Evolutionary conservation across 2,888 invertebrate genomes (phyloP).

Genomic region (Agrotis puta): DNA sequence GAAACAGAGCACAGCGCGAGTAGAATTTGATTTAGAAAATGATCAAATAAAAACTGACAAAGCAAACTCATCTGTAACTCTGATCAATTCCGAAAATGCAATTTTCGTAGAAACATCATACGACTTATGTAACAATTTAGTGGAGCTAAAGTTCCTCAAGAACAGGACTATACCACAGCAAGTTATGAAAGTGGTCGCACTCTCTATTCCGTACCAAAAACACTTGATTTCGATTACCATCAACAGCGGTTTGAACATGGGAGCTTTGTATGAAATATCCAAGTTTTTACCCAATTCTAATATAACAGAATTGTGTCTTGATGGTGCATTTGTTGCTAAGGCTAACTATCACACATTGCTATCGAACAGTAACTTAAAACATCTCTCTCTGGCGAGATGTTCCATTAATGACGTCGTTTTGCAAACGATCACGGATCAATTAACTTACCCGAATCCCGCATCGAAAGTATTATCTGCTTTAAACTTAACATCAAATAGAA

Average conservation of each 20-base stretch:
- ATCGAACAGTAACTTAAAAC: conserved; percentile 63
- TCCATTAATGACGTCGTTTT: conserved; percentile 73
- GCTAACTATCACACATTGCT: conserved; percentile 76
- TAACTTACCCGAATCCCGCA: conserved; percentile 69
- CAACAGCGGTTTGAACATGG: conserved; percentile 68
- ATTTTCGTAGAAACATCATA: conserved; percentile 64
- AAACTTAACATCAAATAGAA: conserved; percentile 78
- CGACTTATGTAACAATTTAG: conserved; percentile 68
- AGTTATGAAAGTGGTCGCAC: conserved; percentile 73
- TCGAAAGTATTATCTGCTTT: conserved; percentile 72
- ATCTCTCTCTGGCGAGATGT: conserved; percentile 78
- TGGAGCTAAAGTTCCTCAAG: conserved; percentile 72
- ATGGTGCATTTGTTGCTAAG: conserved; percentile 68
- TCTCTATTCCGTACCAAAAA: conserved; percentile 72
- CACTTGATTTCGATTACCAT: conserved; percentile 69
- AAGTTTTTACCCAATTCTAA: conserved; percentile 69
- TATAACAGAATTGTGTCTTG: conserved; percentile 79
- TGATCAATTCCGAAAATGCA: accelerated
- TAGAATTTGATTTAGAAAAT: background rate
- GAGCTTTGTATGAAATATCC: conserved; percentile 73
- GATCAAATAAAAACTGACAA: too few species aligned
- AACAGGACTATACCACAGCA: conserved; percentile 70
- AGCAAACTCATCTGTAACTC: accelerated
- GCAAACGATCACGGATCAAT: conserved; percentile 67
- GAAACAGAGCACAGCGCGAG: background rate